phyloP scores from a whole-genome alignment of 2,888 invertebrate genomes.

The Drosophila infuscata region DNA sequence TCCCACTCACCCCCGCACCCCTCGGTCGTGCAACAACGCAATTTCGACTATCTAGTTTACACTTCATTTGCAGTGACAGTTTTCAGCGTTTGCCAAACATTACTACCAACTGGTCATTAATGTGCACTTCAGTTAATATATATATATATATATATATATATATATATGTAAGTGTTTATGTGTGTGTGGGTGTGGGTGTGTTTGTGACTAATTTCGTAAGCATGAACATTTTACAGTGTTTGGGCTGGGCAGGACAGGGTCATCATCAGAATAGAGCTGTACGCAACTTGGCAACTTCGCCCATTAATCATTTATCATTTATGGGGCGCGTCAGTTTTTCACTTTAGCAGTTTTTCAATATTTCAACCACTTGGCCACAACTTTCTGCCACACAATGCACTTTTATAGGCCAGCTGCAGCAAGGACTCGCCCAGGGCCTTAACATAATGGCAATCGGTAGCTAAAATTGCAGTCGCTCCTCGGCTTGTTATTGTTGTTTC shows the following conservation, averaged over 20 bases:
- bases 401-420: conserved; percentile 59
- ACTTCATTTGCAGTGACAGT: conserved; percentile 73
- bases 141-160: conserved; percentile 6
- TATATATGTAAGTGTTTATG: conserved; percentile 15
- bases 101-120: conserved; percentile 67
- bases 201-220: conserved; percentile 66
- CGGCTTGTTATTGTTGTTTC: conserved; percentile 31
- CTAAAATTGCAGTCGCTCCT: conserved; percentile 49
- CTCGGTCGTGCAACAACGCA: background rate
- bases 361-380: conserved; percentile 56
- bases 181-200: conserved; percentile 23
- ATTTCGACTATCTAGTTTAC: conserved; percentile 61
- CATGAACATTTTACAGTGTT: conserved; percentile 65
- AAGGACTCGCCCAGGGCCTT: conserved; percentile 51
- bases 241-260: conserved; percentile 22
- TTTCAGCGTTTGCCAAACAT: conserved; percentile 61
- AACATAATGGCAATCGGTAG: conserved; percentile 62
- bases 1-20: background rate
- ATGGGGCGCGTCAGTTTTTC: conserved; percentile 62
- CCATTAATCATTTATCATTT: conserved; percentile 82
- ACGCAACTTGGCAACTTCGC: conserved; percentile 52
- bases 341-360: conserved; percentile 52
- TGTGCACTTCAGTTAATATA: conserved; percentile 52
- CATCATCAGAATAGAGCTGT: conserved; percentile 47
- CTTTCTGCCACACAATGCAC: conserved; percentile 61